These are phyloP conservation scores for Diogma glabrata DNA, from an alignment of 2,888 invertebrate genomes.

Conservation along the genomic window DNA sequence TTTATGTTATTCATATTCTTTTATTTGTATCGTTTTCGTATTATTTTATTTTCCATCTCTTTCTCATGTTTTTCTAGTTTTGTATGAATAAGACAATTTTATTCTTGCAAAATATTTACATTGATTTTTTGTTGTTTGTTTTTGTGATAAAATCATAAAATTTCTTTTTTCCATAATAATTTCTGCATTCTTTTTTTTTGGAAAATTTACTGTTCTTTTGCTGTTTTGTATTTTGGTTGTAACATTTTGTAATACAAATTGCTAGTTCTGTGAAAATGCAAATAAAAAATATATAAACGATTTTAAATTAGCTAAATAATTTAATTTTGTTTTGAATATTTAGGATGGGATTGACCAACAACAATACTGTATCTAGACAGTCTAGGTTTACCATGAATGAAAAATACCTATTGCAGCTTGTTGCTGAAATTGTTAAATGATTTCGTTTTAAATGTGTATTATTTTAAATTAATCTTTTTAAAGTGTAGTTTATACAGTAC, in stretches of 20 bases:
- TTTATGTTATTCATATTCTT: slow-evolving; percentile 13
- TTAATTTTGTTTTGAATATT: too few relatives aligned
- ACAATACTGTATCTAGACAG: too few relatives aligned
- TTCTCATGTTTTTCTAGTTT: slow-evolving; percentile 3
- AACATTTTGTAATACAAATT: slow-evolving; percentile 6
- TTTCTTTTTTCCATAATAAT: background rate
- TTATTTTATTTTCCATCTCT: slow-evolving; percentile 1
- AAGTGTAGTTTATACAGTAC: too few relatives aligned
- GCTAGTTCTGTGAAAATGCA: slow-evolving; percentile 6
- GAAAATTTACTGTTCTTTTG: background rate
- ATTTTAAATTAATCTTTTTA: too few relatives aligned
- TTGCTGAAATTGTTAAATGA: too few relatives aligned
- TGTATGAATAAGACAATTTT: background rate
- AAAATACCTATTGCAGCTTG: too few relatives aligned
- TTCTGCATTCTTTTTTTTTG: background rate
- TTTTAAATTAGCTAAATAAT: slow-evolving; percentile 7
- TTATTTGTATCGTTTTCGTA: background rate
- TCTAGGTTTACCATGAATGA: too few relatives aligned
- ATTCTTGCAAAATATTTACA: background rate
- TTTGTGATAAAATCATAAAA: slow-evolving; percentile 5
- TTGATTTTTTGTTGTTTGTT: background rate
- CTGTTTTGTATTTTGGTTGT: too few relatives aligned
- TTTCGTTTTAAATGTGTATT: too few relatives aligned
- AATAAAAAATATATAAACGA: slow-evolving; percentile 5
- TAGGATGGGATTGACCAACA: too few relatives aligned